These are phyloP conservation scores for Perithous albicinctus DNA, from an alignment of 2,888 invertebrate species.

Conservation along the genomic window DNA sequence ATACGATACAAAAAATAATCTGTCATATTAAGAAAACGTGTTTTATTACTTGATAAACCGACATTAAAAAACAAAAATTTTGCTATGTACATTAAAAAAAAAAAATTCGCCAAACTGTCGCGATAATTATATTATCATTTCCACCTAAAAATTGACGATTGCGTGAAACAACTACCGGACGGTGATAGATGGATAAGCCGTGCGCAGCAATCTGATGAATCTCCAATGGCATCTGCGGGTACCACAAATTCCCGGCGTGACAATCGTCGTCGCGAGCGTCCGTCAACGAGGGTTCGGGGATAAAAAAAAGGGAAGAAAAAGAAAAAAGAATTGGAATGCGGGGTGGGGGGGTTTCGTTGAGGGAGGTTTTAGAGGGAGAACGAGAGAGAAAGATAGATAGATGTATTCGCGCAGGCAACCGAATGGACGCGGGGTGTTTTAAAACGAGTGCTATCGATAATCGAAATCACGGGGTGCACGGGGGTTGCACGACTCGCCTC, in stretches of 20 bases:
- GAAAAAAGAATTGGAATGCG: slow-evolving; percentile 23
- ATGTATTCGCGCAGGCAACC: slow-evolving; percentile 44
- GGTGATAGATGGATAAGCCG: slow-evolving; percentile 35
- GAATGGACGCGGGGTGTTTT: slow-evolving; percentile 82
- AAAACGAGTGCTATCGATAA: slow-evolving; percentile 84
- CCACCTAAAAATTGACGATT: slow-evolving; percentile 2
- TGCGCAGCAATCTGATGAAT: slow-evolving; percentile 53
- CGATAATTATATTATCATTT: slow-evolving; percentile 15
- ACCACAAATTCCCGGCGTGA: slow-evolving; percentile 78
- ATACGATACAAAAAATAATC: no score
- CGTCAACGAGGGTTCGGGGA: slow-evolving; percentile 73
- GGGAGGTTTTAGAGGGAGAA: slow-evolving; percentile 8
- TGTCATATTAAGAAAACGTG: no score
- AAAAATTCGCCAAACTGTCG: background rate
- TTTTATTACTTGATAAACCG: no score
- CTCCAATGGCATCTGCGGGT: slow-evolving; percentile 56
- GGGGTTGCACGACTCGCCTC: slow-evolving; percentile 72
- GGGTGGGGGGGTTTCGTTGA: slow-evolving; percentile 26
- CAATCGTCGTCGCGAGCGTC: slow-evolving; percentile 75
- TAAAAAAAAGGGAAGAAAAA: slow-evolving; percentile 70
- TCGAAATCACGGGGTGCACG: slow-evolving; percentile 79
- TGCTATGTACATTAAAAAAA: no score
- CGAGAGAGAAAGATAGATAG: slow-evolving; percentile 16
- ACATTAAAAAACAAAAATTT: no score
- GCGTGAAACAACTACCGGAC: slow-evolving; percentile 15